These are phyloP conservation scores for Ceratosolen fusciceps DNA, from an alignment of 1,140 invertebrate species.

Conservation along the genomic window DNA sequence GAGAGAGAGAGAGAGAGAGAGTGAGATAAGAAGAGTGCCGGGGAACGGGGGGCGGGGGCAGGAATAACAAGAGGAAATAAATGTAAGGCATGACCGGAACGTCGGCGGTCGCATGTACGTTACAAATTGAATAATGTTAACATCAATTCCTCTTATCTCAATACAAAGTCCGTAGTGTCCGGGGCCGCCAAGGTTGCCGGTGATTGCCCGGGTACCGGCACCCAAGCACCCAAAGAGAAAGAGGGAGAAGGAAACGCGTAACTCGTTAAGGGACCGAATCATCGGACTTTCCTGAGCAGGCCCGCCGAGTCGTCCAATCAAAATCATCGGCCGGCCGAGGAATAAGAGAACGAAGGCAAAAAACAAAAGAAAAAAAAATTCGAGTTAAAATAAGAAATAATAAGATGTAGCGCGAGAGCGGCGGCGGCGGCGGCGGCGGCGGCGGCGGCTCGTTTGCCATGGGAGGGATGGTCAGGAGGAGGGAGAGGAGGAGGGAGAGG, in stretches of 20 bases:
- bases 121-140: conserved; percentile 46
- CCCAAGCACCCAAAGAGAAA: neutral
- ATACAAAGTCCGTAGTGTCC: conserved; percentile 30
- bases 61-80: no score
- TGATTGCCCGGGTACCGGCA: conserved; percentile 10
- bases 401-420: conserved; percentile 50
- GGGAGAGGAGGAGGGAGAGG: neutral
- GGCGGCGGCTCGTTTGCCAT: no score
- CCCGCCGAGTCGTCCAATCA: conserved; percentile 59
- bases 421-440: neutral
- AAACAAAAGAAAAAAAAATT: no score
- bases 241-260: conserved; percentile 29
- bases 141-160: conserved; percentile 38
- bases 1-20: no score
- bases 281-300: conserved; percentile 50
- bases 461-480: no score
- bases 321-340: conserved; percentile 56
- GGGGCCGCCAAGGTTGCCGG: neutral
- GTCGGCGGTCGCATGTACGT: neutral
- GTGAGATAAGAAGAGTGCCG: no score
- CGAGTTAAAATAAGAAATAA: conserved; percentile 65
- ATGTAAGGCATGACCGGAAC: neutral
- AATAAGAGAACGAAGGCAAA: conserved; percentile 61
- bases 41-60: no score
- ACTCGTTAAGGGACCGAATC: conserved; percentile 56